Conservation (phyloP, 2,888 invertebrate genomes). For the Mesorhabditis belari region DNA sequence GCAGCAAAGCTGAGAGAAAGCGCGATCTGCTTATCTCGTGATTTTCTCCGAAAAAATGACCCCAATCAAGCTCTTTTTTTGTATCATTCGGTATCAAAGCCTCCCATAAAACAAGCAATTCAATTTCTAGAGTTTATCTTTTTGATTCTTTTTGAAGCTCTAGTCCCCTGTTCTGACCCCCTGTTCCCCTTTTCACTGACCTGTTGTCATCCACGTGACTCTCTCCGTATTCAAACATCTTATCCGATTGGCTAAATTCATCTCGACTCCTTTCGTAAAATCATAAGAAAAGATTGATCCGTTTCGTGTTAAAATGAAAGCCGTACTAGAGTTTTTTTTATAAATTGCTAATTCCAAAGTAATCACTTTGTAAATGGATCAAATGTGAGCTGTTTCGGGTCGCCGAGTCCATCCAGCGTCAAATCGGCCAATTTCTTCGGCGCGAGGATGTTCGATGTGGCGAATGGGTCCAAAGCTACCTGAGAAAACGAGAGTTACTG, state of each 20-base stretch:
- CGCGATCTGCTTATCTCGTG: too few species aligned
- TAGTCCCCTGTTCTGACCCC: background rate
- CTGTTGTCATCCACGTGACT: slow-evolving; percentile 40
- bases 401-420: slow-evolving; percentile 42
- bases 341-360: background rate
- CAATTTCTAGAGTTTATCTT: too few species aligned
- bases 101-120: too few species aligned
- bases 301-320: slow-evolving; percentile 47
- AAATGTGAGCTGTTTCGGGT: slow-evolving; percentile 50
- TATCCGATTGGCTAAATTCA: slow-evolving; percentile 40
- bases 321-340: slow-evolving; percentile 31
- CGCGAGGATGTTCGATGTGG: slow-evolving; percentile 35
- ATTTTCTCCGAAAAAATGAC: too few species aligned
- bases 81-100: too few species aligned
- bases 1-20: too few species aligned
- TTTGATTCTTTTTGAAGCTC: slow-evolving; percentile 1
- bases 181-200: background rate
- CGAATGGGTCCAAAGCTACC: slow-evolving; percentile 43
- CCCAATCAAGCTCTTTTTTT: too few species aligned
- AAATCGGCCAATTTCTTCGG: slow-evolving; percentile 42
- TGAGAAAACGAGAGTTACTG: slow-evolving; percentile 2
- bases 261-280: slow-evolving; percentile 36
- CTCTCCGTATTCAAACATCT: slow-evolving; percentile 45
- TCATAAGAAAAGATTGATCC: slow-evolving; percentile 48
- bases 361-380: slow-evolving; percentile 51